A percentile compares a stretch with the other conserved stretches of the same genome.
Evolutionary conservation across 2,888 invertebrate genomes (phyloP).

Genomic region (Clusia tigrina): DNA sequence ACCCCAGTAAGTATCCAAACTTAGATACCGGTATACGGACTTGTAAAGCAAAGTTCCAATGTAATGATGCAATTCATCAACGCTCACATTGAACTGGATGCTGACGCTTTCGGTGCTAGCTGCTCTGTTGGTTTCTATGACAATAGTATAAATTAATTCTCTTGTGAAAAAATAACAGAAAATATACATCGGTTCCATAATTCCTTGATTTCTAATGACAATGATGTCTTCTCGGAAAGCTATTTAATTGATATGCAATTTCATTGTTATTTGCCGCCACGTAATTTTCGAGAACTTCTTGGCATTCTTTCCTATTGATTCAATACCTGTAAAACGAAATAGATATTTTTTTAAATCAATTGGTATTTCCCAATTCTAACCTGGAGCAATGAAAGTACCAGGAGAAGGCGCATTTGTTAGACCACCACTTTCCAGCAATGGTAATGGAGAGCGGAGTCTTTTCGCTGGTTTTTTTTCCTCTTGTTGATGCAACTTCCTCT

Average conservation of each 20-base stretch:
- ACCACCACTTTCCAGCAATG: background rate
- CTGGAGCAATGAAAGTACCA: background rate
- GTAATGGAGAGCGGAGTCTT: background rate
- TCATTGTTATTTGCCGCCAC: background rate
- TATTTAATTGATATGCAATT: constrained; percentile 4
- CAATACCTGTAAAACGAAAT: background rate
- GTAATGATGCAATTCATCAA: constrained; percentile 23
- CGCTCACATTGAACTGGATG: constrained; percentile 6
- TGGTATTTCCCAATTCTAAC: background rate
- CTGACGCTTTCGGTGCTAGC: constrained; percentile 16
- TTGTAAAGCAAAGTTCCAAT: constrained; percentile 30
- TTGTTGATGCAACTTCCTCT: background rate
- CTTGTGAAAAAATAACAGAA: constrained; percentile 11
- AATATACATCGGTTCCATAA: background rate
- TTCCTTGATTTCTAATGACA: too few relatives aligned
- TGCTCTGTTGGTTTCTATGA: background rate
- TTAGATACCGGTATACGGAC: constrained; percentile 32
- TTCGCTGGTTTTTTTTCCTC: background rate
- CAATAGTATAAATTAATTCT: background rate
- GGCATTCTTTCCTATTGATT: background rate
- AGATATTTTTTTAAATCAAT: background rate
- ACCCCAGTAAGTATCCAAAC: constrained; percentile 33
- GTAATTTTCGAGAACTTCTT: constrained; percentile 9
- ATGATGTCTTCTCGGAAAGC: constrained; percentile 5
- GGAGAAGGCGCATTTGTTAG: background rate